Percentiles rank a stretch among this genome's conserved stretches.
These are phyloP conservation scores for Amiota communis DNA, from an alignment of 2,888 invertebrate species.

Conservation along the genomic window DNA sequence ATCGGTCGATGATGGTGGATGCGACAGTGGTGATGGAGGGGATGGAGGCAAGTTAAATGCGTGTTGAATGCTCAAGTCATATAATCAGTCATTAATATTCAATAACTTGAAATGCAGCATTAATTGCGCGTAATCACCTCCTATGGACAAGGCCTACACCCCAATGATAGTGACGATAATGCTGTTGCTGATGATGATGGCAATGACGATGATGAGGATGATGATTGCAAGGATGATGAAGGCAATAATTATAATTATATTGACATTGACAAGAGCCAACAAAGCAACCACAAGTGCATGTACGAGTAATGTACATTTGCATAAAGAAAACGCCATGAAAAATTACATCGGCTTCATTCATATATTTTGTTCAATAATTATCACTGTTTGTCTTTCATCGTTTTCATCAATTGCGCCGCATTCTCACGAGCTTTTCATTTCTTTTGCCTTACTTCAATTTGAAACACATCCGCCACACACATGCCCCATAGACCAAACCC, in stretches of 20 bases:
- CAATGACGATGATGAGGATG: background rate
- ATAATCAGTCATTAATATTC: slow-evolving; percentile 56
- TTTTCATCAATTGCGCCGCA: background rate
- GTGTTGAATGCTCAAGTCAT: slow-evolving; percentile 4
- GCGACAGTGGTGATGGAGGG: background rate
- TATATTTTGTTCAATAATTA: background rate
- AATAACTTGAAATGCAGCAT: slow-evolving; percentile 64
- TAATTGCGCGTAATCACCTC: slow-evolving; percentile 64
- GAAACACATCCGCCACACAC: too few relatives aligned
- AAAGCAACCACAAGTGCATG: background rate
- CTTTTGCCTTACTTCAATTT: too few relatives aligned
- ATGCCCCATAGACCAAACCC: too few relatives aligned
- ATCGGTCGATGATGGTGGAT: background rate
- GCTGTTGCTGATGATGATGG: background rate
- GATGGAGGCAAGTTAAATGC: background rate
- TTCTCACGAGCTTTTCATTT: background rate
- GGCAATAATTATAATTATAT: background rate
- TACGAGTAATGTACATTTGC: background rate
- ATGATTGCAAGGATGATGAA: background rate
- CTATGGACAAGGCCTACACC: slow-evolving; percentile 47
- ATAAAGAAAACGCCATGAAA: slow-evolving; percentile 3
- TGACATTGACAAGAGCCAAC: background rate
- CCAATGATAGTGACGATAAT: background rate
- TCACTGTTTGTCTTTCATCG: background rate
- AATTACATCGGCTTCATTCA: background rate